A percentile compares a stretch with the other conserved stretches of the same genome.
phyloP scores from a whole-genome alignment of 2,888 invertebrate species.

The Andricus curvator region DNA sequence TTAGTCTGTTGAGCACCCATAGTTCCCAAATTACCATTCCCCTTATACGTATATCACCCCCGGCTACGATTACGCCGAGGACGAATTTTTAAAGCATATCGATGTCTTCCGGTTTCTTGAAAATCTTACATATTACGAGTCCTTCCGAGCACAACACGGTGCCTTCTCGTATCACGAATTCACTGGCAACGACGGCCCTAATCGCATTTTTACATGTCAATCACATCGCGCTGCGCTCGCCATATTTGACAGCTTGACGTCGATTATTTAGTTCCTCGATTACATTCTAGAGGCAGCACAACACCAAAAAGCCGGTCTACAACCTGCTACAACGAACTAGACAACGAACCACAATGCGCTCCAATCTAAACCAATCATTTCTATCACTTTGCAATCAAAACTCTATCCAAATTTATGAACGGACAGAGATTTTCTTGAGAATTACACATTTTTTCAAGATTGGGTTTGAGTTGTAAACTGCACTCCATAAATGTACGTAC shows the following conservation, averaged over 20 bases:
- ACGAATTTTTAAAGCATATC: constrained; percentile 50
- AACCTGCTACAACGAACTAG: neutral
- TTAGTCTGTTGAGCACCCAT: constrained; percentile 98
- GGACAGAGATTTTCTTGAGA: too few relatives aligned
- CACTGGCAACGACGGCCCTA: constrained; percentile 47
- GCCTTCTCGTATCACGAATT: constrained; percentile 52
- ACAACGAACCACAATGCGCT: neutral
- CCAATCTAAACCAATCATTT: too few relatives aligned
- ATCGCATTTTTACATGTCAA: constrained; percentile 65
- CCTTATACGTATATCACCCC: constrained; percentile 52
- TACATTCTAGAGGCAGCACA: constrained; percentile 69
- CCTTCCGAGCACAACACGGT: constrained; percentile 42
- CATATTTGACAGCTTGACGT: constrained; percentile 81
- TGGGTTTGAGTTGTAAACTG: too few relatives aligned
- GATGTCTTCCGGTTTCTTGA: constrained; percentile 52
- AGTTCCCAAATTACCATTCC: constrained; percentile 79
- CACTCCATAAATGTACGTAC: too few relatives aligned
- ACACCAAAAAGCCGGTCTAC: constrained; percentile 19
- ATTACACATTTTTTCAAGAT: too few relatives aligned
- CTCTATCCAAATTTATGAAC: too few relatives aligned
- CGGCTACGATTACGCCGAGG: constrained; percentile 46
- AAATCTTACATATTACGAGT: constrained; percentile 39
- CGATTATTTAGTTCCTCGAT: constrained; percentile 80
- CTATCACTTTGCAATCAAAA: too few relatives aligned
- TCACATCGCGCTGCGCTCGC: constrained; percentile 75